A percentile compares a stretch with the other conserved stretches of the same genome.
These are phyloP conservation scores for Nicator chloris DNA, from an alignment of 2,113 vertebrate species.

Conservation along the genomic window DNA sequence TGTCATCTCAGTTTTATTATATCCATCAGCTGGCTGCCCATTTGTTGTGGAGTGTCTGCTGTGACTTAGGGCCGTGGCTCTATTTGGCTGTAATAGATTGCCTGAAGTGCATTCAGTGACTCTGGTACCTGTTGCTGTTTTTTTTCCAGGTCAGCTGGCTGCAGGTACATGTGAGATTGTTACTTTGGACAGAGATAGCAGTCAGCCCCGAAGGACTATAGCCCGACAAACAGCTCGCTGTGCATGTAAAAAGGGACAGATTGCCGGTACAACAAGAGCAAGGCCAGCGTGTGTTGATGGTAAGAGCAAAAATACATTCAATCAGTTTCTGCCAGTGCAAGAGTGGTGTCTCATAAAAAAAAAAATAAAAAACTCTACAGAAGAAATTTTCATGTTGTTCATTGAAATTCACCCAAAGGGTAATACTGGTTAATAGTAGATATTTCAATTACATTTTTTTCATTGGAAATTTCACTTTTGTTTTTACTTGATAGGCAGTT, in stretches of 20 bases:
- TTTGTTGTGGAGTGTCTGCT: conserved; percentile 53
- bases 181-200: conserved; percentile 96
- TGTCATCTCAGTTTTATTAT: conserved; percentile 47
- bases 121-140: conserved; percentile 67
- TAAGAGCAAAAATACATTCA: conserved; percentile 75
- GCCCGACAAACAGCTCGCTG: conserved; percentile 98
- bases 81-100: conserved; percentile 22
- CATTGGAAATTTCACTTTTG: neutral
- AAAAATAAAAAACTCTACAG: neutral
- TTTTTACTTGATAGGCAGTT: neutral
- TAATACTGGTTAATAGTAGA: neutral
- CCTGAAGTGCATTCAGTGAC: conserved; percentile 58
- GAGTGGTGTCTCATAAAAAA: neutral
- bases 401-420: neutral
- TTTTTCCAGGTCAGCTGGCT: conserved; percentile 93
- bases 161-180: conserved; percentile 98
- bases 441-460: neutral
- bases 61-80: conserved; percentile 25
- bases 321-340: neutral
- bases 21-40: conserved; percentile 55
- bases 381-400: neutral
- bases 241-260: conserved; percentile 98
- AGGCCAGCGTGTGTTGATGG: conserved; percentile 97
- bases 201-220: conserved; percentile 96
- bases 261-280: conserved; percentile 96